Evolutionary conservation across 2,797 vertebrate genomes (phyloP).

Genomic region (Aldrovandia affinis): DNA sequence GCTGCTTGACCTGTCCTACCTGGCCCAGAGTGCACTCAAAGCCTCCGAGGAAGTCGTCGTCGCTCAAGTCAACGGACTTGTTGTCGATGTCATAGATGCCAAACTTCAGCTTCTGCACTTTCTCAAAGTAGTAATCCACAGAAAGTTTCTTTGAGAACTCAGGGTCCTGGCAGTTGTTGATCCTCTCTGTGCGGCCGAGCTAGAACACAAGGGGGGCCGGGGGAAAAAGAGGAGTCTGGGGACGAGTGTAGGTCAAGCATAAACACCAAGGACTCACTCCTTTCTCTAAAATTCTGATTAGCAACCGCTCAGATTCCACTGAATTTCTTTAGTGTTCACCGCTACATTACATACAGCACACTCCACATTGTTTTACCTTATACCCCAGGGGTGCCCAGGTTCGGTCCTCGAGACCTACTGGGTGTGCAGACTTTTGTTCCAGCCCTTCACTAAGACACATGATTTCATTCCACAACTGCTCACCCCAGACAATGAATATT

Average conservation of each 20-base stretch:
- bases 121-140: slow-evolving; percentile 89
- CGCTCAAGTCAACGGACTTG: slow-evolving; percentile 75
- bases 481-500: too few relatives aligned
- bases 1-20: slow-evolving; percentile 62
- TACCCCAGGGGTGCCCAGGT: too few relatives aligned
- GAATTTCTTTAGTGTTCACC: not conserved
- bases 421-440: too few relatives aligned
- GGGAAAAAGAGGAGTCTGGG: not conserved
- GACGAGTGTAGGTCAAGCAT: not conserved
- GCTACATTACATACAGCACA: too few relatives aligned
- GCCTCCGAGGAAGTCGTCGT: slow-evolving; percentile 91
- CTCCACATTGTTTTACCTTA: too few relatives aligned
- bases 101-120: slow-evolving; percentile 88
- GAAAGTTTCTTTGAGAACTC: slow-evolving; percentile 84
- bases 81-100: slow-evolving; percentile 90
- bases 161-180: slow-evolving; percentile 83
- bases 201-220: slow-evolving; percentile 53
- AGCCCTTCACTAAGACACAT: too few relatives aligned
- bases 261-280: not conserved
- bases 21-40: slow-evolving; percentile 86
- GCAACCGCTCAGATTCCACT: not conserved
- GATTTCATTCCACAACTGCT: too few relatives aligned
- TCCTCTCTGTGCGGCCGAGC: slow-evolving; percentile 81
- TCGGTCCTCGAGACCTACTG: too few relatives aligned
- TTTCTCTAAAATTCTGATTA: not conserved